Evolutionary conservation across 2,888 invertebrate genomes (phyloP).

Genomic region (Eurytoma californica): DNA sequence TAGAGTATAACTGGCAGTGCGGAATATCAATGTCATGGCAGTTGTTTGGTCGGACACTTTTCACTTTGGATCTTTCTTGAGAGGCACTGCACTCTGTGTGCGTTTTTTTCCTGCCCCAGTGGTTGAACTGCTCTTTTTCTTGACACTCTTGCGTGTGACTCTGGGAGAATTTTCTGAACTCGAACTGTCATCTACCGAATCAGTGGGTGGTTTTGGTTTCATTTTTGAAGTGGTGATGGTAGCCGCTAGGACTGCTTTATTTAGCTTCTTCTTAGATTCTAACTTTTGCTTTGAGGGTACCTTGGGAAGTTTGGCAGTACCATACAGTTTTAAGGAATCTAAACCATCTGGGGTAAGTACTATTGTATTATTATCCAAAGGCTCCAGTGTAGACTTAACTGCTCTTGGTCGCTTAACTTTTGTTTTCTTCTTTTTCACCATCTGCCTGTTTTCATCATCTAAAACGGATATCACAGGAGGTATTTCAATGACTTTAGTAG

Average conservation of each 20-base stretch:
- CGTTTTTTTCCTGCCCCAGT: conserved; percentile 61
- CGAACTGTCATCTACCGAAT: conserved; percentile 64
- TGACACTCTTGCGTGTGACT: conserved; percentile 43
- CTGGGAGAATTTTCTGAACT: conserved; percentile 64
- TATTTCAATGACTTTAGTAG: conserved; percentile 57
- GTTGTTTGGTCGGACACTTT: conserved; percentile 8
- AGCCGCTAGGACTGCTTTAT: conserved; percentile 78
- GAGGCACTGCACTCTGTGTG: conserved; percentile 60
- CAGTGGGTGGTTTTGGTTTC: conserved; percentile 57
- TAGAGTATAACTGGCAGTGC: conserved; percentile 52
- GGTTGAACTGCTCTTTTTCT: conserved; percentile 57
- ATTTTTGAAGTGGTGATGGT: conserved; percentile 68
- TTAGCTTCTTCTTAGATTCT: conserved; percentile 75
- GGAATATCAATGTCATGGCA: conserved; percentile 37
- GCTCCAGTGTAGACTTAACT: conserved; percentile 58
- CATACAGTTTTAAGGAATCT: conserved; percentile 66
- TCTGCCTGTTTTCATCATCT: conserved; percentile 63
- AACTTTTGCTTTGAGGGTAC: conserved; percentile 65
- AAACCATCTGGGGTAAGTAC: conserved; percentile 60
- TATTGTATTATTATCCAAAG: conserved; percentile 53
- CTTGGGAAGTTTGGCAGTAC: conserved; percentile 62
- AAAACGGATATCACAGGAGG: conserved; percentile 59
- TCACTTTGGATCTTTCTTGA: conserved; percentile 50
- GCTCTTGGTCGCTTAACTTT: conserved; percentile 65
- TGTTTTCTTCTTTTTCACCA: conserved; percentile 66